Conservation (phyloP, 2,888 invertebrate genomes). For the Andricus quercusramuli region DNA sequence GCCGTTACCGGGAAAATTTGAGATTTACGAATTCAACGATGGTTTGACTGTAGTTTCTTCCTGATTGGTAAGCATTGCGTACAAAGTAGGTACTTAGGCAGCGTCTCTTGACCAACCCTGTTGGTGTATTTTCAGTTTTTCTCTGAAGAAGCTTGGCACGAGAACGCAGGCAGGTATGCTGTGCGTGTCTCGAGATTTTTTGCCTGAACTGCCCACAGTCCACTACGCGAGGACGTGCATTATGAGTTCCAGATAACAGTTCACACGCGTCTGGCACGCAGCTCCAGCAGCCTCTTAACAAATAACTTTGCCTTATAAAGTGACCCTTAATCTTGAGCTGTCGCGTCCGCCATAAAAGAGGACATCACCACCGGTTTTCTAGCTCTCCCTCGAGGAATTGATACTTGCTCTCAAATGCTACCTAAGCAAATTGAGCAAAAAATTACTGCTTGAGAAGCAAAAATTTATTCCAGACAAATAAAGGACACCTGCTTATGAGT, state of each 20-base stretch:
- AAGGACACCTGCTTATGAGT: too few relatives aligned
- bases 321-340: slow-evolving; percentile 61
- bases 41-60: neutral
- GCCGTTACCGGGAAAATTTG: neutral
- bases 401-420: neutral
- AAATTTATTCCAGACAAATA: too few relatives aligned
- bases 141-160: slow-evolving; percentile 19
- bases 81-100: slow-evolving; percentile 6
- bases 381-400: slow-evolving; percentile 41
- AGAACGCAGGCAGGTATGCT: slow-evolving; percentile 41
- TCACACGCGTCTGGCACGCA: slow-evolving; percentile 60
- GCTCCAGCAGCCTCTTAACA: slow-evolving; percentile 59
- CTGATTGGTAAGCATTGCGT: slow-evolving; percentile 1
- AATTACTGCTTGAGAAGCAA: neutral
- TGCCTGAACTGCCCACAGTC: slow-evolving; percentile 18
- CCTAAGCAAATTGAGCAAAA: neutral
- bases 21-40: neutral
- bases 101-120: neutral
- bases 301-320: slow-evolving; percentile 66
- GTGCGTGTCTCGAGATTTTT: slow-evolving; percentile 43
- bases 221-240: slow-evolving; percentile 54
- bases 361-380: slow-evolving; percentile 54
- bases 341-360: slow-evolving; percentile 49
- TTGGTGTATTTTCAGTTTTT: slow-evolving; percentile 47
- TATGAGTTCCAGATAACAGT: slow-evolving; percentile 66